Evolutionary conservation across 1,140 invertebrate species (phyloP).

Genomic region (Kradibia gibbosae): DNA sequence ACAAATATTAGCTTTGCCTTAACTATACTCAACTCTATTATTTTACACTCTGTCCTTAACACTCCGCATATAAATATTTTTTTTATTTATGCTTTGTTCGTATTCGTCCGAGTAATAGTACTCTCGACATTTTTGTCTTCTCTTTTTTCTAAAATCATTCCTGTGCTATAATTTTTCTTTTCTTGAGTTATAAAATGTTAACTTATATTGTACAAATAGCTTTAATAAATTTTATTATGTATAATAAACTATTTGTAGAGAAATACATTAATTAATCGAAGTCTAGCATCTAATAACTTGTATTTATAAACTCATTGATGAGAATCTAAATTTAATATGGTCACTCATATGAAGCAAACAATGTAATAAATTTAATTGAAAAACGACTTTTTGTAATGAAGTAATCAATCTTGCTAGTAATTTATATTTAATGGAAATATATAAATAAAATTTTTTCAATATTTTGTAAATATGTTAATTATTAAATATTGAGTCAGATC

Average conservation of each 20-base stretch:
- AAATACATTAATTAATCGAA: conserved; percentile 22
- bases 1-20: too few relatives aligned
- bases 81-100: conserved; percentile 27
- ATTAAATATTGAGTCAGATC: too few relatives aligned
- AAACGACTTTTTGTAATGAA: neutral
- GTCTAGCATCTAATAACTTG: neutral
- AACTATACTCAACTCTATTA: too few relatives aligned
- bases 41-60: too few relatives aligned
- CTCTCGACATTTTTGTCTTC: neutral
- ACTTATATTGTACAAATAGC: too few relatives aligned
- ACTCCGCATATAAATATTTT: too few relatives aligned
- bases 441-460: too few relatives aligned
- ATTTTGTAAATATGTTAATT: too few relatives aligned
- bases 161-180: neutral
- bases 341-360: neutral
- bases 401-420: neutral
- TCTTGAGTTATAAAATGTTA: neutral
- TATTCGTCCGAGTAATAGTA: neutral
- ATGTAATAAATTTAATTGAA: neutral
- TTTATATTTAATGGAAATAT: too few relatives aligned
- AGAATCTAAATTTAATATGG: neutral
- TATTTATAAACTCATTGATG: conserved; percentile 1
- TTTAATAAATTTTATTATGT: neutral
- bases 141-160: conserved; percentile 35
- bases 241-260: neutral